A percentile compares a stretch with the other conserved stretches of the same genome.
Evolutionary conservation across 2,797 vertebrate genomes (phyloP).

Genomic region (Microcaecilia unicolor): DNA sequence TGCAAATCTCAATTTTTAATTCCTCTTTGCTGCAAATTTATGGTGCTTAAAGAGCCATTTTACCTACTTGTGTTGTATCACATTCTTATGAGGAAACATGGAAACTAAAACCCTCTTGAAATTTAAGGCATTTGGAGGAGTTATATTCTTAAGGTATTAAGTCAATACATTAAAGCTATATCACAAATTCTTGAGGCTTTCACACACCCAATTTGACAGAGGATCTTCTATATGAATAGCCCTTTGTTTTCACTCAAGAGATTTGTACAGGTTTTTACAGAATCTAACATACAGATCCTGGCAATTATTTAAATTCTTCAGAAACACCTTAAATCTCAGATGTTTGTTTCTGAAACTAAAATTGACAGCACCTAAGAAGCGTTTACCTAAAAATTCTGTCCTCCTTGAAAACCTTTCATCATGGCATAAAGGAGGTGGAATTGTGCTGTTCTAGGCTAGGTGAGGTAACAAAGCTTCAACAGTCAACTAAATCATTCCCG

Average conservation of each 20-base stretch:
- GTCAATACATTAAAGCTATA: constrained; percentile 29
- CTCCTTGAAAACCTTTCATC: constrained; percentile 6
- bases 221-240: constrained; percentile 31
- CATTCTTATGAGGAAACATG: constrained; percentile 36
- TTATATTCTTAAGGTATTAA: constrained; percentile 49
- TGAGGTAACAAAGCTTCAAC: too few relatives aligned
- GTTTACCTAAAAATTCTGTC: constrained; percentile 9
- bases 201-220: constrained; percentile 29
- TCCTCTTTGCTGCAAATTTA: constrained; percentile 24
- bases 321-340: constrained; percentile 37
- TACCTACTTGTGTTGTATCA: constrained; percentile 25
- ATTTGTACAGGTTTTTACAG: constrained; percentile 40
- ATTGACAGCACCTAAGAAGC: constrained; percentile 11
- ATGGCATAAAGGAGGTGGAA: too few relatives aligned
- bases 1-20: constrained; percentile 39
- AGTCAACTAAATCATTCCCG: too few relatives aligned
- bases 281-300: constrained; percentile 25
- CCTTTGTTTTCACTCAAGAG: constrained; percentile 46
- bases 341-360: constrained; percentile 17
- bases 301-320: constrained; percentile 47
- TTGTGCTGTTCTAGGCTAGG: too few relatives aligned
- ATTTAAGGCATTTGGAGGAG: constrained; percentile 42
- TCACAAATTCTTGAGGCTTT: constrained; percentile 33
- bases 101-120: constrained; percentile 43
- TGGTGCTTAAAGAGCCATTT: constrained; percentile 33